A percentile compares a stretch with the other conserved stretches of the same genome.
Conservation (phyloP, 2,888 invertebrate species). For the Margaritifera margaritifera region DNA sequence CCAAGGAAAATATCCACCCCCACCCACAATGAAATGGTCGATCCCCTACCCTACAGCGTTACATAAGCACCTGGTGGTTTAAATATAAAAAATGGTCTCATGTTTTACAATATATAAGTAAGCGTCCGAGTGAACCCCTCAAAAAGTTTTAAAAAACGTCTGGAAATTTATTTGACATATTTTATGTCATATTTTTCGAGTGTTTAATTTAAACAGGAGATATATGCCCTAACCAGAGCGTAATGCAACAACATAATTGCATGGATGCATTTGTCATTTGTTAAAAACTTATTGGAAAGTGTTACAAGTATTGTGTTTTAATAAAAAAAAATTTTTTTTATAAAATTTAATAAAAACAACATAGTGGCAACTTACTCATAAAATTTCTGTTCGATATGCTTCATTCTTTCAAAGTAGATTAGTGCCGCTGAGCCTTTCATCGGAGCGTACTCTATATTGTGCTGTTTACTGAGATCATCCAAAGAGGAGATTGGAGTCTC, state of each 20-base stretch:
- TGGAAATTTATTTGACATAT: too few species aligned
- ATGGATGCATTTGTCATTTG: not conserved
- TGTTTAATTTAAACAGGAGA: too few species aligned
- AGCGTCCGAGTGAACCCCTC: too few species aligned
- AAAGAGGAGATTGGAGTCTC: constrained; percentile 92
- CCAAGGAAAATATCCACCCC: too few species aligned
- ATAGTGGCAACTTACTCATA: constrained; percentile 84
- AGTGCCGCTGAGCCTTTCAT: constrained; percentile 89
- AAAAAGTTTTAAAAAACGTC: too few species aligned
- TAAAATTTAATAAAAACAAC: too few species aligned
- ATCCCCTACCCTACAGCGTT: too few species aligned
- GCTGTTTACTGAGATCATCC: constrained; percentile 95
- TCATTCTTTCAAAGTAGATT: constrained; percentile 96
- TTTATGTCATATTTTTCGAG: too few species aligned
- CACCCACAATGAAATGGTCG: too few species aligned
- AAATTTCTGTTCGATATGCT: constrained; percentile 93
- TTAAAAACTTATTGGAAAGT: not conserved
- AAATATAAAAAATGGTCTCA: too few species aligned
- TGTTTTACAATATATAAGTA: too few species aligned
- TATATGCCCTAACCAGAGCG: not conserved
- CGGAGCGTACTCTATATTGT: constrained; percentile 96
- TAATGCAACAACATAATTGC: not conserved
- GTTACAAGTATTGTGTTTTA: not conserved
- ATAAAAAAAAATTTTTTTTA: not conserved
- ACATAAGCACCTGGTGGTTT: too few species aligned